Base-by-base conservation (phyloP, 2,888 invertebrate genomes). In the Dermolepida albohirtum region DNA sequence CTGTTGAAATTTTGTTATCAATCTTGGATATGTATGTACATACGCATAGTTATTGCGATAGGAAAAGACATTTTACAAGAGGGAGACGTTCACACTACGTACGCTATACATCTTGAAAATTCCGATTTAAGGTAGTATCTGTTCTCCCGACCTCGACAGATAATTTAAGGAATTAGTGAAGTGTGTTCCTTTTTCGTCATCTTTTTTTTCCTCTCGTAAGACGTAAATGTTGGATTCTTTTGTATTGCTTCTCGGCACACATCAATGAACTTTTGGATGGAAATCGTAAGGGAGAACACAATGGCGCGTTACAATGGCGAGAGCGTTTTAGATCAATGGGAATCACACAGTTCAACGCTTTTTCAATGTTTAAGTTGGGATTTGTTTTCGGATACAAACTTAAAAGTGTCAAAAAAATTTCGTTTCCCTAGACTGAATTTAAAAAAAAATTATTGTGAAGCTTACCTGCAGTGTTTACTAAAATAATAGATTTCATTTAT, bases 331-430 rank as follows among this genome's bases (percentile, higher is more conserved):
- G 59, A 62, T 62, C 59, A 62, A 62, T 62, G 59, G 59, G 44
- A 62, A 62, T 62, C 47, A 62, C 47, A 62, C 59, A 49, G 59
- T 62, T 62, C 59, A 62, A 62, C 59, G 59, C 59, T 43, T 62
- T 62, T 39, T 34, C 59, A 62, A 17, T 62, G 59, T 62, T 17
- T 14, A 27, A 14, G 11, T 59, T 49, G 34, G 59, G 29, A 62
- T 62, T 62, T 62, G 59, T 62, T 62, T 62, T 62, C 59, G 39
- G 49, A 29, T 14, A 29, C 47, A 34, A 47, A 39, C 34, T 16
- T 29, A 47, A 62, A 39, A 39, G 34, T 62, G 59, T 62, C 59
- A 62, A 29, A 47, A 62, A 47, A 34, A 62, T 62, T 49, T 59
- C 14, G 12, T 41, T 14, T 29, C 44, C 16, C 34, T 44, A 16